Evolutionary conservation across 2,797 vertebrate species (phyloP), one percentile per base, ranked within the genome.

Genomic region (Pseudochirops cupreus): DNA sequence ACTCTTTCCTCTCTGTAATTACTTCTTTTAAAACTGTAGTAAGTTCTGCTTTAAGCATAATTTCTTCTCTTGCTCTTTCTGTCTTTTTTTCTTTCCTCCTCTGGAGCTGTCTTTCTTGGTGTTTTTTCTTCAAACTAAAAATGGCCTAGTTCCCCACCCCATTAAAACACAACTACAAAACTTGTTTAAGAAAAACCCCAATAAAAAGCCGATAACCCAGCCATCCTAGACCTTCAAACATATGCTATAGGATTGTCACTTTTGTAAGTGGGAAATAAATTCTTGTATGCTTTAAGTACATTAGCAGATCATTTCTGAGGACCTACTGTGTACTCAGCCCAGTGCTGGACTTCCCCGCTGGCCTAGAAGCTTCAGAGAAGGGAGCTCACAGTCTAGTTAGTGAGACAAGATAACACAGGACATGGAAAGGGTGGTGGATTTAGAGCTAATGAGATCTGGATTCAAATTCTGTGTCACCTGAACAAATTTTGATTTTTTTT

Each of bases 51-150:
- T 91, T 62, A 50, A 16, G 2, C 3, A 3, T 29, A 2, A 24
- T 24, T 92, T 0, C 74, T 0, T 56, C 87, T 28, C 26, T 39
- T 24, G 28, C 21, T 31, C 82, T 93, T 6, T 54, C n/a, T 26
- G 10, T n/a, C 5, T 96, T 92, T 96, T 53, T 93, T 94, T 92
- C 95, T 91, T 29, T 57, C 92, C 31, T 90, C 46, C 28, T 67
- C 54, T 97, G 94, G 54, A 96, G 95, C 93, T 0, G 0, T 97
- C 92, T 97, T 96, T 96, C 98, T 97, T 96, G 56, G 21, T 92
- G 26, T 92, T 53, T 94, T 54, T 94, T 95, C 91, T 33, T 67
- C 89, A 94, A 92, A 97, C 92, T 95, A 95, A 97, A 97, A 98
- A 96, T 90, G 91, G 1, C 33, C 91, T 31, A 9, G 53, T 56